Evolutionary conservation across 2,113 vertebrate genomes (phyloP), one percentile per base, ranked within the genome.

Genomic region (Ellobius talpinus): DNA sequence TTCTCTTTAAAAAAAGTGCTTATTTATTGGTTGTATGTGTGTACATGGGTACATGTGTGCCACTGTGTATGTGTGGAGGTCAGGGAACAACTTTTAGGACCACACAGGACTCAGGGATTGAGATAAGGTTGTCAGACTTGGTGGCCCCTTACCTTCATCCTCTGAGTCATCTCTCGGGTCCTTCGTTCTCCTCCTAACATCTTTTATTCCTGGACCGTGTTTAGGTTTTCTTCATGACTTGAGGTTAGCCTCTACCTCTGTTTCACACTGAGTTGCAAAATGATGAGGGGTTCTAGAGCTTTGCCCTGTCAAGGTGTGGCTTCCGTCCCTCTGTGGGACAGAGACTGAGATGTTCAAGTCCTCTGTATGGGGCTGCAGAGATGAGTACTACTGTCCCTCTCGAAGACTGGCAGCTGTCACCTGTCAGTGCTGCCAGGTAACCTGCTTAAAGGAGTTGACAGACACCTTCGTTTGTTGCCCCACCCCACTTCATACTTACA

Each of bases 281-380:
- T 21, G 63, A 47, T 7, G 0, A 7, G 0, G 4, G 47, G 70
- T 47, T 33, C 1, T 11, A 61, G 90, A 66, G 45, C 36, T 9
- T 16, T 39, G 42, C 42, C 26, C 33, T 17, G 50, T 47, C 7
- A 1, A 42, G 93, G 70, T 21, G 74, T 65, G 92, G 19, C 70
- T 70, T 13, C 0, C 10, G 36, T 1, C 26, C 58, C 3, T 21
- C 16, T 3, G 12, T 16, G 0, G 0, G 33, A 36, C 14, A 78
- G 50, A 65, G 61, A 33, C 73, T 29, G 23, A 50, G 85, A 91
- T 45, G 19, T 36, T 33, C 2, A 16, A 13, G 50, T 14, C 36
- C 76, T 55, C 26, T 0, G 0, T 7, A 9, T 0, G 31, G 66
- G 26, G 1, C n/a, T 33, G 2, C 16, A 8, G 6, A 39, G 33